Evolutionary conservation across 1,140 invertebrate genomes (phyloP), one percentile per base, ranked within the genome.

Genomic region (Panagrolaimus sp.): DNA sequence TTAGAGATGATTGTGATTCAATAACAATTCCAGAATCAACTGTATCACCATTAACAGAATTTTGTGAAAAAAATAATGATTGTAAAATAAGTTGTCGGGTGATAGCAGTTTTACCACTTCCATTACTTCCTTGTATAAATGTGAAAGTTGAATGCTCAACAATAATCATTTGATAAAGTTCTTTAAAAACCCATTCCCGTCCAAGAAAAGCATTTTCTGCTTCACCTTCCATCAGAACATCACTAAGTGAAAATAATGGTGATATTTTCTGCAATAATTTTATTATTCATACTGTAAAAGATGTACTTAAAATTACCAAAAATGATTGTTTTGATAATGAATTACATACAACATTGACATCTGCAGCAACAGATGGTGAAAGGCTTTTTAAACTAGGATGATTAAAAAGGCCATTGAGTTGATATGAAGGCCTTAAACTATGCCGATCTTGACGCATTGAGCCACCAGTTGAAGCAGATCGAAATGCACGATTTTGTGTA

Each of bases 21-120:
- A 74, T 51, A 11, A 72, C 74, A 45, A 76, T 77, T 27, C 74
- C 74, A 0, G 74, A 76, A 65, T 76, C 74, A 0, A 76, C 74
- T 5, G 74, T 76, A 53, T 78, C 74, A 42, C 67, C 74, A 64
- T 72, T 75, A 20, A 67, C 70, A 46, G 64, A 46, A 9, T 74
- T 74, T 42, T 65, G 38, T 14, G 42, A 42, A 27, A 44, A 74
- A 51, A 76, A 76, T 27, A 45, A 45, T 62, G 75, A 76, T 31
- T 76, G 61, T 25, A 71, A 51, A 14, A 70, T 45, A 5, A 76
- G 53, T 61, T 72, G 69, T 8, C 62, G 53, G 14, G 75, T 11
- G 20, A 76, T 57, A 11, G 72, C 38, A 11, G 65, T 74, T 46
- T 76, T 76, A 5, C 75, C 75, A 25, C 31, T 71, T 43, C 75